Conservation (phyloP, 35 echinoderm and acorn worm genomes). For the Eucidaris tribuloides region DNA sequence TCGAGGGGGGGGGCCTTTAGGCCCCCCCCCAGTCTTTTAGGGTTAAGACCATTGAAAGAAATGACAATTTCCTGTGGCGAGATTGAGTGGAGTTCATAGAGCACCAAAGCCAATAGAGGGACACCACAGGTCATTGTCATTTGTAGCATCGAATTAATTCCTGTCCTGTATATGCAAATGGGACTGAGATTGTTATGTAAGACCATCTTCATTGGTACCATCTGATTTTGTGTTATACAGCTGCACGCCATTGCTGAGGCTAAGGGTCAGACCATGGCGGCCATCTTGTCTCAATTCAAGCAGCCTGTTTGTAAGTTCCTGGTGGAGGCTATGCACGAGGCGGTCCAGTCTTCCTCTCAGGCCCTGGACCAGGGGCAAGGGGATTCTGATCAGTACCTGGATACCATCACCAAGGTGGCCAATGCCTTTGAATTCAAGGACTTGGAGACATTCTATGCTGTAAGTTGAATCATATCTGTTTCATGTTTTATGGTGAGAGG, state of each 20-base stretch:
- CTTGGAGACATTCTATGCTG: constrained; percentile 59
- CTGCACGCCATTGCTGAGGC: constrained; percentile 69
- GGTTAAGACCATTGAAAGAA: no score
- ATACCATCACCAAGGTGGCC: constrained; percentile 54
- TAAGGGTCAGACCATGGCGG: constrained; percentile 42
- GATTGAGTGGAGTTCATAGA: no score
- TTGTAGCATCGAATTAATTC: no score
- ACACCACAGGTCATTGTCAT: no score
- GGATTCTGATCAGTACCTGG: constrained; percentile 11
- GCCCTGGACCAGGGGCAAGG: neutral
- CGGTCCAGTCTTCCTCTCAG: neutral
- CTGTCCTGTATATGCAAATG: no score
- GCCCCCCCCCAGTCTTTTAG: no score
- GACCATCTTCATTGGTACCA: no score
- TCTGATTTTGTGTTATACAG: constrained; percentile 10
- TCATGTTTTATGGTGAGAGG: neutral
- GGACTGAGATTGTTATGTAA: no score
- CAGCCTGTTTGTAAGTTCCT: constrained; percentile 89
- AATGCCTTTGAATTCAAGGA: constrained; percentile 69
- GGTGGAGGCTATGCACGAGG: constrained; percentile 76
- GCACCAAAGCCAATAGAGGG: no score
- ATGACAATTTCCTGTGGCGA: no score
- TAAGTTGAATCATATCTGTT: constrained; percentile 32
- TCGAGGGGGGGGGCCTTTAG: no score
- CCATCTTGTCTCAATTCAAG: constrained; percentile 79